Conservation (phyloP, 2,888 invertebrate species). For the Lycaena phlaeas region DNA sequence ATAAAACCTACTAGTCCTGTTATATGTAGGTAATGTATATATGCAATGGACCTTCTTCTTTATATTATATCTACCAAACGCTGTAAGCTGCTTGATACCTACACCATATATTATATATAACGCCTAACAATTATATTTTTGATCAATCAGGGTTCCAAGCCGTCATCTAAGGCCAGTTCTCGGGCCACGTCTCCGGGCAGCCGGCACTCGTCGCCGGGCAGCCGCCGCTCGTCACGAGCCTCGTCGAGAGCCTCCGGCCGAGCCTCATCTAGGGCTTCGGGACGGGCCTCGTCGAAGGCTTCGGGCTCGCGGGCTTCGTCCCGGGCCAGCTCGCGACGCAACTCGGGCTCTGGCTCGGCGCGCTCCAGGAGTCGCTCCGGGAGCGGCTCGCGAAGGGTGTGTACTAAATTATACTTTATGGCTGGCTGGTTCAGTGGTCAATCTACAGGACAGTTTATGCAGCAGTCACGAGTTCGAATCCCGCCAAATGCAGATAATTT, state of each 20-base stretch:
- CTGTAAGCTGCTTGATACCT: too few relatives aligned
- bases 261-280: slow-evolving; percentile 36
- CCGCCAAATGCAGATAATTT: too few relatives aligned
- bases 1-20: too few relatives aligned
- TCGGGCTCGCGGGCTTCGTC: slow-evolving; percentile 35
- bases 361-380: slow-evolving; percentile 49
- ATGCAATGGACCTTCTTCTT: too few relatives aligned
- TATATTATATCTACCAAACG: too few relatives aligned
- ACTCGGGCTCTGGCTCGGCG: slow-evolving; percentile 42
- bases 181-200: slow-evolving; percentile 36
- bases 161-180: slow-evolving; percentile 46
- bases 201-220: slow-evolving; percentile 24
- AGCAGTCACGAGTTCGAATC: too few relatives aligned
- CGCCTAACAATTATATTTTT: too few relatives aligned
- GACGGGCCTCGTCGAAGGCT: slow-evolving; percentile 31
- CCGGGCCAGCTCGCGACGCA: slow-evolving; percentile 39
- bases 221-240: slow-evolving; percentile 32
- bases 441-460: too few relatives aligned
- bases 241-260: slow-evolving; percentile 40
- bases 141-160: slow-evolving; percentile 39
- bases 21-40: too few relatives aligned
- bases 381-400: slow-evolving; percentile 53
- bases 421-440: too few relatives aligned
- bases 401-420: slow-evolving; percentile 14
- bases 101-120: too few relatives aligned